A percentile compares a stretch with the other conserved stretches of the same genome.
These are phyloP conservation scores for Lepisosteus oculatus DNA, from an alignment of 2,113 vertebrate species.

Conservation along the genomic window DNA sequence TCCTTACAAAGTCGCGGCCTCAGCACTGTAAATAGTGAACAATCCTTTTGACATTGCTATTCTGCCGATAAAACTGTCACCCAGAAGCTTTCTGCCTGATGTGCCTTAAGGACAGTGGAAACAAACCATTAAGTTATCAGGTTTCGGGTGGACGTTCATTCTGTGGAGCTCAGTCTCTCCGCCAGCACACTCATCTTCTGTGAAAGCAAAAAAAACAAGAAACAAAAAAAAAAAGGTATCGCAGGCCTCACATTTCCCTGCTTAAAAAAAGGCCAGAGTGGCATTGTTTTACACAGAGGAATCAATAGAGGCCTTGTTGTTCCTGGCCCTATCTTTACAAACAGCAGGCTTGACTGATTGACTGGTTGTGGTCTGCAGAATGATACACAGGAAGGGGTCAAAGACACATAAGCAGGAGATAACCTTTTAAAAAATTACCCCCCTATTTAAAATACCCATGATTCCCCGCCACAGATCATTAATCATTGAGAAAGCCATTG, in stretches of 20 bases:
- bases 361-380: not conserved
- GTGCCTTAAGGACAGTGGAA: constrained; percentile 64
- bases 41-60: constrained; percentile 62
- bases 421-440: constrained; percentile 23
- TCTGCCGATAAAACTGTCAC: constrained; percentile 77
- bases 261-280: not conserved
- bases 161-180: not conserved
- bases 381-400: constrained; percentile 7
- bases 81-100: constrained; percentile 40
- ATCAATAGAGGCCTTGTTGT: constrained; percentile 9
- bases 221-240: not conserved
- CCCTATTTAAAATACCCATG: not conserved
- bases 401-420: constrained; percentile 18
- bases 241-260: not conserved
- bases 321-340: constrained; percentile 7
- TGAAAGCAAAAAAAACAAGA: not conserved
- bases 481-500: constrained; percentile 15
- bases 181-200: not conserved
- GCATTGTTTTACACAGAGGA: constrained; percentile 18
- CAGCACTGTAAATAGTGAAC: constrained; percentile 71
- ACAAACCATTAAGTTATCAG: constrained; percentile 48
- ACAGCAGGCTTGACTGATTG: constrained; percentile 10
- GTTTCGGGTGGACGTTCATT: constrained; percentile 24
- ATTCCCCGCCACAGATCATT: constrained; percentile 20
- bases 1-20: constrained; percentile 70